Evolutionary conservation across 2,113 vertebrate genomes (phyloP).

Genomic region (Hippocampus guttulatus): DNA sequence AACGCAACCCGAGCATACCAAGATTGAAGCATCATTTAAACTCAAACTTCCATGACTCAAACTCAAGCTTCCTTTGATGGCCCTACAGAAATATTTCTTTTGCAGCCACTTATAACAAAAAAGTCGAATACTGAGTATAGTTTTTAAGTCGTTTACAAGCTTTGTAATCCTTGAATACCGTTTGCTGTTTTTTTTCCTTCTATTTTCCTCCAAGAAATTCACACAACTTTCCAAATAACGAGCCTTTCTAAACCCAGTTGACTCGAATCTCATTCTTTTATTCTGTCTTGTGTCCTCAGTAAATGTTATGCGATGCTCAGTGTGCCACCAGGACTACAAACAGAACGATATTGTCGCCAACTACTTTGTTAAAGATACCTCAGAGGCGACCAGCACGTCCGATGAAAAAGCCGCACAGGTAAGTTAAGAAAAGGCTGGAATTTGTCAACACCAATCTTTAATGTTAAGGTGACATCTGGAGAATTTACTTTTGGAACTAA

Average conservation of each 20-base stretch:
- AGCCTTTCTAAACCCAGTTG: conserved; percentile 4
- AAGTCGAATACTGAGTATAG: conserved; percentile 8
- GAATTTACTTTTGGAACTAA: too few relatives aligned
- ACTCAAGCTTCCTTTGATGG: neutral
- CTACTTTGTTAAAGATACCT: conserved; percentile 96
- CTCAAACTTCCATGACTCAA: too few relatives aligned
- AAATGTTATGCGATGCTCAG: conserved; percentile 88
- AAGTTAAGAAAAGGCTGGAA: conserved; percentile 10
- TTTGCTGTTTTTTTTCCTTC: neutral
- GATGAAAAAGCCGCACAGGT: conserved; percentile 94
- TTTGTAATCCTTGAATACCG: neutral
- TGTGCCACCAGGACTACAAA: conserved; percentile 95
- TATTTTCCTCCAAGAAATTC: neutral
- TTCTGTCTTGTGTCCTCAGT: conserved; percentile 66
- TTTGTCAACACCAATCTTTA: too few relatives aligned
- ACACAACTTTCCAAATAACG: conserved; percentile 9
- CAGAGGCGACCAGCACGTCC: conserved; percentile 82
- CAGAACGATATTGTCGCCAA: conserved; percentile 97
- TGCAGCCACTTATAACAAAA: neutral
- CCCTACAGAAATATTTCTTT: neutral
- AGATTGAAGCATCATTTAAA: neutral
- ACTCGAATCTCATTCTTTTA: neutral
- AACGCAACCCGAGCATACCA: neutral
- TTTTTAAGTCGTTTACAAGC: neutral
- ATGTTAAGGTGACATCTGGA: too few relatives aligned